Conservation (phyloP, 2,888 invertebrate species). For the Steinernema hermaphroditum region DNA sequence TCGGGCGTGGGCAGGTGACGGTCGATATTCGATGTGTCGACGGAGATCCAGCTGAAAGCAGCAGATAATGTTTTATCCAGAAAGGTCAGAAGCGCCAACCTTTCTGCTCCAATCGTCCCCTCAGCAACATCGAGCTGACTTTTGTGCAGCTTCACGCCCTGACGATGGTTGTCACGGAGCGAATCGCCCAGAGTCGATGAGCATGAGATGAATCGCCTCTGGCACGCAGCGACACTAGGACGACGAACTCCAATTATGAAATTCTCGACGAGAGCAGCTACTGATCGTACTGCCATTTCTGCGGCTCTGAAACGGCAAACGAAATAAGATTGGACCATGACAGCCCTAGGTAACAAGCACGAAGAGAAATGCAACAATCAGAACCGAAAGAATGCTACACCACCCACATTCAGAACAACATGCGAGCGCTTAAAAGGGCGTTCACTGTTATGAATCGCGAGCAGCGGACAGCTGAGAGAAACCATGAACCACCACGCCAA, state of each 20-base stretch:
- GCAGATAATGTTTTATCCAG: too few species aligned
- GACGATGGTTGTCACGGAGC: conserved; percentile 53
- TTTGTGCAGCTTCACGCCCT: conserved; percentile 45
- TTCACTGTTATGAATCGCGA: too few species aligned
- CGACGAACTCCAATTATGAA: not conserved
- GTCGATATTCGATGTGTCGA: conserved; percentile 55
- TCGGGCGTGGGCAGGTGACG: conserved; percentile 56
- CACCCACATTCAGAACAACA: too few species aligned
- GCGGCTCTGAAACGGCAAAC: not conserved
- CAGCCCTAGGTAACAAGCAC: too few species aligned
- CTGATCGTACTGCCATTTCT: not conserved
- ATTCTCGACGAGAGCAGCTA: not conserved
- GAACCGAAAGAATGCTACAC: too few species aligned
- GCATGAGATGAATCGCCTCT: conserved; percentile 29
- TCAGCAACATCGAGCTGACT: conserved; percentile 45
- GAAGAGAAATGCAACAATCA: too few species aligned
- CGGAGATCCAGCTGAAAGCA: conserved; percentile 38
- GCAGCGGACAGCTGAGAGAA: too few species aligned
- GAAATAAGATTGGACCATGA: too few species aligned
- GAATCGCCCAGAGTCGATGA: conserved; percentile 39
- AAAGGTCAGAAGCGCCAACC: conserved; percentile 37
- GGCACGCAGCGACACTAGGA: not conserved
- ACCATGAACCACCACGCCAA: too few species aligned
- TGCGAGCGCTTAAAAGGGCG: too few species aligned
- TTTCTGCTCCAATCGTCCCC: conserved; percentile 54